Percentiles rank a stretch among this genome's conserved stretches.
phyloP scores from a whole-genome alignment of 2,797 vertebrate genomes.

The Macrochelys suwanniensis region DNA sequence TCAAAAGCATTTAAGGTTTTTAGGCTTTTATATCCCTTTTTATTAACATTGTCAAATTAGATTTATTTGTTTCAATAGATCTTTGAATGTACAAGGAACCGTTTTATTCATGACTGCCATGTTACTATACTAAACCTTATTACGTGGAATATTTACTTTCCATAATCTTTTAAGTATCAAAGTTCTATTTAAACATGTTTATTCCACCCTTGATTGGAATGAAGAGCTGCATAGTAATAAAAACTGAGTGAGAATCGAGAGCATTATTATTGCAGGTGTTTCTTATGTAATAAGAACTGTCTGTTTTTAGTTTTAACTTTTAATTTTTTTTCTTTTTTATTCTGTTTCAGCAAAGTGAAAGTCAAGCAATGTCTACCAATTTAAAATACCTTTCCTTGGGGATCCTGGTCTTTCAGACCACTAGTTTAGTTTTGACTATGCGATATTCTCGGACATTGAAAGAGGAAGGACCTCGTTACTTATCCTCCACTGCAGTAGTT shows the following conservation, averaged over 20 bases:
- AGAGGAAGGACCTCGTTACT: slow-evolving; percentile 95
- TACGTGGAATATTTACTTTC: background rate
- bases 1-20: background rate
- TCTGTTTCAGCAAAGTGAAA: slow-evolving; percentile 75
- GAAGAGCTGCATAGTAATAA: background rate
- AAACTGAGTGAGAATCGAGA: background rate
- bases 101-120: background rate
- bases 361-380: slow-evolving; percentile 84
- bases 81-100: background rate
- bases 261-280: background rate
- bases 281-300: background rate
- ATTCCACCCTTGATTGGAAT: background rate
- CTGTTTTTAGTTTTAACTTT: background rate
- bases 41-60: background rate
- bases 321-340: background rate
- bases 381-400: slow-evolving; percentile 97
- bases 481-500: slow-evolving; percentile 97
- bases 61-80: background rate
- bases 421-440: slow-evolving; percentile 97
- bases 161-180: background rate
- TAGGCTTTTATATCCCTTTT: background rate
- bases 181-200: background rate
- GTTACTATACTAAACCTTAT: background rate
- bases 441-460: slow-evolving; percentile 96
- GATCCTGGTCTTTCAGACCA: slow-evolving; percentile 98